A percentile compares a stretch with the other conserved stretches of the same genome.
Evolutionary conservation across 2,888 invertebrate species (phyloP).

Genomic region (Phortica magna): DNA sequence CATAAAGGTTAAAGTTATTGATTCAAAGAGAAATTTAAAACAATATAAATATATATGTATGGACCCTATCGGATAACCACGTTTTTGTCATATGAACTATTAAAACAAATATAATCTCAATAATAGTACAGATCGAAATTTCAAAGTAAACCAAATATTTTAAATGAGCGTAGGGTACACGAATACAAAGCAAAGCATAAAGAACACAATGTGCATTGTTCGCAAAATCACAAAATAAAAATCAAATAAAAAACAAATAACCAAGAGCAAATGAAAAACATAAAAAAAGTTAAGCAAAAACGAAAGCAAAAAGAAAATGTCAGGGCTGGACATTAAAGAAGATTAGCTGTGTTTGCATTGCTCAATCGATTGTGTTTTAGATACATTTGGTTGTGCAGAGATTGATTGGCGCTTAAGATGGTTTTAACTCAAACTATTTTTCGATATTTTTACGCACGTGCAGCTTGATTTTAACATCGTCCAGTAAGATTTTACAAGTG

Average conservation of each 20-base stretch:
- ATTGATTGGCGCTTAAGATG: too few species aligned
- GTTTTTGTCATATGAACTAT: too few species aligned
- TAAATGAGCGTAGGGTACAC: too few species aligned
- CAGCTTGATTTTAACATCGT: conserved; percentile 85
- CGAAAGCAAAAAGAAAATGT: conserved; percentile 35
- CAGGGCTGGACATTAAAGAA: conserved; percentile 46
- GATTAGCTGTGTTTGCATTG: conserved; percentile 50
- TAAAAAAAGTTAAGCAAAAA: conserved; percentile 39
- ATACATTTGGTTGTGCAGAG: not conserved
- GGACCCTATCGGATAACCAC: too few species aligned
- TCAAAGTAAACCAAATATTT: too few species aligned
- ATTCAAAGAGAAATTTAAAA: too few species aligned
- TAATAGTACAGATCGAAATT: too few species aligned
- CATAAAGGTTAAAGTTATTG: too few species aligned
- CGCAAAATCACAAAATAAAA: conserved; percentile 64
- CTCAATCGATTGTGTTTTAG: not conserved
- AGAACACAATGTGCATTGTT: conserved; percentile 59
- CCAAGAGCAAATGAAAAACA: not conserved
- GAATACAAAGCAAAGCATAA: not conserved
- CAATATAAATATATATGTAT: not conserved
- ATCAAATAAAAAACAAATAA: conserved; percentile 50
- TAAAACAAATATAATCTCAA: too few species aligned
- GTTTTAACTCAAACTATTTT: not conserved
- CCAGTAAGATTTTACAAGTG: conserved; percentile 88
- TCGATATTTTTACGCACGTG: conserved; percentile 81